Conservation (phyloP, 2,797 vertebrate genomes). For the Microctenopoma steveboyesi region DNA sequence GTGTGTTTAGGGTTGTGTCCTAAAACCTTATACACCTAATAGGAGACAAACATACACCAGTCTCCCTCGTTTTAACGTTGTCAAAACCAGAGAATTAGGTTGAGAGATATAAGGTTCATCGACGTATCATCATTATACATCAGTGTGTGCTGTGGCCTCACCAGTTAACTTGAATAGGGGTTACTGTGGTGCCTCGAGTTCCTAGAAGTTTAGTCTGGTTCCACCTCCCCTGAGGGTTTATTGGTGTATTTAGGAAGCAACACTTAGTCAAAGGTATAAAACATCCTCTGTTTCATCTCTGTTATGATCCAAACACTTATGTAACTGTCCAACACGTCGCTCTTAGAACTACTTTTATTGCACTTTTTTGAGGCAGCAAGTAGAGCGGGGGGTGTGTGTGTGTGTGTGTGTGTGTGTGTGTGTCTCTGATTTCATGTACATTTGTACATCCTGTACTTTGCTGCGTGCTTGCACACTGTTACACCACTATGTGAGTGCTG, state of each 20-base stretch:
- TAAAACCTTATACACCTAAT: background rate
- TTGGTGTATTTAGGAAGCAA: slow-evolving; percentile 38
- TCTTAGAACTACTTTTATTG: slow-evolving; percentile 33
- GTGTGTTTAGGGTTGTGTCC: background rate
- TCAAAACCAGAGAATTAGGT: background rate
- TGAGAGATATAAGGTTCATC: background rate
- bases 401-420: background rate
- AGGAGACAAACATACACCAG: background rate
- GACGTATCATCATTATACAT: background rate
- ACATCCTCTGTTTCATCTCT: background rate
- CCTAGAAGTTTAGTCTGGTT: background rate
- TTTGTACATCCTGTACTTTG: slow-evolving; percentile 18
- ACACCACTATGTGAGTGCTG: background rate
- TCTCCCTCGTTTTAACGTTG: too few species aligned
- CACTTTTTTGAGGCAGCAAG: slow-evolving; percentile 26
- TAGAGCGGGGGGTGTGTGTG: slow-evolving; percentile 7
- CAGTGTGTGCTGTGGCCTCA: background rate
- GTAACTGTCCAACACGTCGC: slow-evolving; percentile 18
- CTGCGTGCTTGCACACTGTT: slow-evolving; percentile 11
- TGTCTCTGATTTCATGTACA: slow-evolving; percentile 21
- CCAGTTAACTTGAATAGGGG: background rate
- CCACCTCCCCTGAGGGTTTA: slow-evolving; percentile 38
- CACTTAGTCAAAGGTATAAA: background rate
- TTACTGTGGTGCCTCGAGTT: slow-evolving; percentile 4
- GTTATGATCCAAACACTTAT: slow-evolving; percentile 35